Base-by-base conservation (phyloP, 2,888 invertebrate genomes). In the Caenorhabditis macrosperma region DNA sequence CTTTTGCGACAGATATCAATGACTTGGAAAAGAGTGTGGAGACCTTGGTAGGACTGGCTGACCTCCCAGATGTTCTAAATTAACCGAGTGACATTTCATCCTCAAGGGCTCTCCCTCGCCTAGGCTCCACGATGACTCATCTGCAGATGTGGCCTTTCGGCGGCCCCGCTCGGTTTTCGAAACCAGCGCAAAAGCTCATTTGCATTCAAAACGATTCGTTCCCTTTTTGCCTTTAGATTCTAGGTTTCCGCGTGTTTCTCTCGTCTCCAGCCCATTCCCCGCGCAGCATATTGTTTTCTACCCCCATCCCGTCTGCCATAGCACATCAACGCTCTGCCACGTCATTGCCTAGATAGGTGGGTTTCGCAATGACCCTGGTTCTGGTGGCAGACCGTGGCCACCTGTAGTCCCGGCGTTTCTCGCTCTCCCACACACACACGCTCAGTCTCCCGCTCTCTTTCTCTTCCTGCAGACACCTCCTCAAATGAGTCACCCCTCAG, bases 1-100 rank as follows among this genome's bases (percentile, higher is more conserved):
- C 54, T 63, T 72, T 35, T 48, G 48, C 72, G 72, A 64, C 63
- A 63, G 72, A 74, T 64, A 74, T 74, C 64, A 74, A 74, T 74
- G 72, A 61, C 71, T 71, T 63, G 46, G 48, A 55, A 57, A 57
- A 64, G 44, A 35, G 22, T 69, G 52, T 38, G 52, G 46, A 60
- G 33, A 60, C 52, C 59, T 61, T 71, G 10, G 44, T 44, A 15
- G 38, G 41, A 22, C 55, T 46, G 55, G 46, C 55, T 17, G 48
- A 59, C 59, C 15, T 38, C 46, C 71, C 74, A 74, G 74, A 74
- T 74, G 74, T 74, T 74, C 64, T 64, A 66, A 74, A 74, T 74
- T 64, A 74, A 64, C 57, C 48, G 33, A 46, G 54, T 41, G 61
- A 57, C 67, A 67, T 67, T 67, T 46, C 28, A 44, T 15, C 33